Evolutionary conservation across 2,888 invertebrate genomes (phyloP), one percentile per base, ranked within the genome.

Genomic region (Griposia aprilina): DNA sequence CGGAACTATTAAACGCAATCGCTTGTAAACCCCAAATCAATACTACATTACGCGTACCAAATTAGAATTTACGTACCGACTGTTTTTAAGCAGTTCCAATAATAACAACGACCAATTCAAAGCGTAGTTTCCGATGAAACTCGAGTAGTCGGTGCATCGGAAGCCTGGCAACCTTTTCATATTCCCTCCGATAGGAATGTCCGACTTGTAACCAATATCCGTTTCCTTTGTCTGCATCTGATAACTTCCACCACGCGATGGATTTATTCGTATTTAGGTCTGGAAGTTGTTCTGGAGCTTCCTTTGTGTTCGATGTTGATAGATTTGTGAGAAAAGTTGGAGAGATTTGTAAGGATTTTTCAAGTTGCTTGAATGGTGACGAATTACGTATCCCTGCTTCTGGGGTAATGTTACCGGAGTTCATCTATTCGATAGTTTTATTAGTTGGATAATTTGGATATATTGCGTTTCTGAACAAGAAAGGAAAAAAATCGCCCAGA

Each of bases 141-240:
- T 13, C 66, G 30, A 52, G 70, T 72, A 65, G 48, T 41, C 17
- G 62, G 41, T 63, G 63, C 13, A 50, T 45, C 48, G 74, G 55
- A 57, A 82, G 60, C 50, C 70, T n/a, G n/a, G 45, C 57, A 68
- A 57, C 55, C 74, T 59, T 50, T 60, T n/a, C 70, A 65, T 62
- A 48, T 82, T 76, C 63, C 79, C 71, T 30, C 48, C 70, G 77
- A 82, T 83, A 80, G 78, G 89, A 84, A 87, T 74, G 78, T 90
- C 88, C 87, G 89, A 82, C 75, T 87, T 30, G 83, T 81, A 84
- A 81, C 86, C 89, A 88, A 91, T 92, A 91, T 92, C 91, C 91
- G 84, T 86, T 92, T 90, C 91, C 90, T 87, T 83, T 81, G 84
- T 87, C 82, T 80, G 81, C 78, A 77, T 80, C 79, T 80, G 86